Base-by-base conservation (phyloP, 2,113 vertebrate genomes). In the Psophia crepitans region DNA sequence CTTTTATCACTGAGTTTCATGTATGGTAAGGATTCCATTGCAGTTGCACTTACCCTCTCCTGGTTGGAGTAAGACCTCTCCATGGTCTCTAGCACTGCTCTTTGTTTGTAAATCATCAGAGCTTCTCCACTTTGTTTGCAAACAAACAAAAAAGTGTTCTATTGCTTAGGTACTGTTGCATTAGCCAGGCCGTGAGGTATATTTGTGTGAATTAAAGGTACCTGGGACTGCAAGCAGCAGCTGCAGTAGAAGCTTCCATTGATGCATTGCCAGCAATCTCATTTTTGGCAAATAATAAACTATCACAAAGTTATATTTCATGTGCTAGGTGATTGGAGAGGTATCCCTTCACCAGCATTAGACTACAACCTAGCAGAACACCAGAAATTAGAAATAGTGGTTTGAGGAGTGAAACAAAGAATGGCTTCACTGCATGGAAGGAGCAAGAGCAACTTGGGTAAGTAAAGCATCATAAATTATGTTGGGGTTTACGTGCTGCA, bases 121-220 rank as follows among this genome's bases (percentile, higher is more conserved):
- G 33, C 9, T 77, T 48, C 13, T 51, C 49, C 68, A 0, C 43
- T 53, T 26, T 32, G 3, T 53, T 26, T 32, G 3, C 23, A 23
- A 11, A 43, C 17, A 64, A 14, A 24, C 21, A n/a, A 73, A 24
- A 44, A 22, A 11, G 23, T 53, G 7, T 57, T 88, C 13, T 33
- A 1, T 16, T 66, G 23, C 41, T 83, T 54, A 33, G 10, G 20
- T 46, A 6, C 8, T 8, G 5, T 11, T 24, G 6, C 17, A 0
- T 3, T 30, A 43, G 26, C 26, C 58, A 21, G 30, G 35, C 13
- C 9, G 18, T 27, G 33, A 56, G 28, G 14, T 66, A 1, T 61
- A 14, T 46, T 78, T 33, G 8, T 70, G 57, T 74, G 64, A 64
- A 37, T 19, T 70, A 16, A 24, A 80, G 60, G 49, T 58, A 30